A percentile compares a stretch with the other conserved stretches of the same genome.
Conservation (phyloP, 2,113 vertebrate genomes). For the Hippocampus comes region DNA sequence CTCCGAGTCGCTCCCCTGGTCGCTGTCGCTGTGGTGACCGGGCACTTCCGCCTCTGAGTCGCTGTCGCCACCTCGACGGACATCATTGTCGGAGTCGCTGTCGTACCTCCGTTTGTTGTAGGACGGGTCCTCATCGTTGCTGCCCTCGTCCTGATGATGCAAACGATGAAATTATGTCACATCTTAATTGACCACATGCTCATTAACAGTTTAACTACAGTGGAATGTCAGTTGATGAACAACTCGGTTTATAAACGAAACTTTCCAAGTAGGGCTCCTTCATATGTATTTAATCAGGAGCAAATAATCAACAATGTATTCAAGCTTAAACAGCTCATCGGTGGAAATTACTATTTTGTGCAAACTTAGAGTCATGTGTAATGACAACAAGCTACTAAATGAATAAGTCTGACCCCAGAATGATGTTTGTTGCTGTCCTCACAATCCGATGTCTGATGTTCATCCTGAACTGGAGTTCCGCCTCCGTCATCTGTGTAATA, state of each 20-base stretch:
- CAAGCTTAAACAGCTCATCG: too few species aligned
- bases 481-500: conserved; percentile 85
- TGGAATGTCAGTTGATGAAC: too few species aligned
- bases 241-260: too few species aligned
- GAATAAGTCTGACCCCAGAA: conserved; percentile 78
- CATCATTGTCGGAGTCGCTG: conserved; percentile 34
- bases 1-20: conserved; percentile 65
- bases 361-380: too few species aligned
- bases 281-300: too few species aligned
- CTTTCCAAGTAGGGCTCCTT: too few species aligned
- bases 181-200: not conserved
- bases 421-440: conserved; percentile 80
- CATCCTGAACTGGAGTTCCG: conserved; percentile 93
- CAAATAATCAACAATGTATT: too few species aligned
- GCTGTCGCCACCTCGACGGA: conserved; percentile 16
- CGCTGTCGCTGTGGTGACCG: conserved; percentile 30
- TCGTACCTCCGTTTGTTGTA: conserved; percentile 18
- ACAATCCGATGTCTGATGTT: conserved; percentile 83
- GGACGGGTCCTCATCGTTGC: conserved; percentile 75
- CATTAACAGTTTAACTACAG: too few species aligned
- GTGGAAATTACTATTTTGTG: too few species aligned
- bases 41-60: conserved; percentile 60
- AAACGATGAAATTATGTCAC: not conserved
- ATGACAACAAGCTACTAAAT: too few species aligned
- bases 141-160: conserved; percentile 79